Conservation (phyloP, 2,113 vertebrate species). For the Hippocampus abdominalis region DNA sequence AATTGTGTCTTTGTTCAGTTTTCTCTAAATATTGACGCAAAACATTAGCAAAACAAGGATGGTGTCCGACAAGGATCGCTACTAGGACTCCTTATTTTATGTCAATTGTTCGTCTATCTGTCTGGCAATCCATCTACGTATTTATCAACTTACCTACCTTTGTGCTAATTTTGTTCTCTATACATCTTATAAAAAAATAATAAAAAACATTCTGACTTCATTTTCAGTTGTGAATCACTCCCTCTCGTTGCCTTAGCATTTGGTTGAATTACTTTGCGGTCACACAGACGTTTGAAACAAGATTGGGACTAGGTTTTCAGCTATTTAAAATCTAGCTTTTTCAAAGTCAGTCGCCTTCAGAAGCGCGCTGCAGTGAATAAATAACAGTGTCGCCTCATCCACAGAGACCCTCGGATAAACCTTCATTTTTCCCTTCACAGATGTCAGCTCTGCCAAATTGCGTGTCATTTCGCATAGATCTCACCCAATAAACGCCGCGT, state of each 20-base stretch:
- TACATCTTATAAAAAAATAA: not conserved
- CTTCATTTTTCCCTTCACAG: constrained; percentile 51
- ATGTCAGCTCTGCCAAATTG: constrained; percentile 53
- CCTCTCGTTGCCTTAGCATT: not conserved
- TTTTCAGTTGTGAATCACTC: not conserved
- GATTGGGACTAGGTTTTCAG: constrained; percentile 8
- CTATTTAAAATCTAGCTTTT: constrained; percentile 15
- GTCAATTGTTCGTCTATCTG: no score
- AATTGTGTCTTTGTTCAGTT: no score
- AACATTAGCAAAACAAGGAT: not conserved
- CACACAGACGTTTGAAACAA: not conserved
- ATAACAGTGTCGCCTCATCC: constrained; percentile 39
- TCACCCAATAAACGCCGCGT: constrained; percentile 43
- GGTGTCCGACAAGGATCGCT: not conserved
- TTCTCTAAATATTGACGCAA: not conserved
- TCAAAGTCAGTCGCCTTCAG: constrained; percentile 35
- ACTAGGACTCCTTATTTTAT: no score
- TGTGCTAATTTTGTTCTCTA: not conserved
- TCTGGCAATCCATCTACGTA: not conserved
- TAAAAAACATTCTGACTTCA: not conserved
- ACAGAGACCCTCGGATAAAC: constrained; percentile 45
- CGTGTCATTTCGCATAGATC: constrained; percentile 53
- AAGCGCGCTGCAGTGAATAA: constrained; percentile 42
- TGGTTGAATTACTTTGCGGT: not conserved
- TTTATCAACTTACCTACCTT: not conserved